phyloP scores from a whole-genome alignment of 2,797 vertebrate species.

The Borostomias antarcticus region DNA sequence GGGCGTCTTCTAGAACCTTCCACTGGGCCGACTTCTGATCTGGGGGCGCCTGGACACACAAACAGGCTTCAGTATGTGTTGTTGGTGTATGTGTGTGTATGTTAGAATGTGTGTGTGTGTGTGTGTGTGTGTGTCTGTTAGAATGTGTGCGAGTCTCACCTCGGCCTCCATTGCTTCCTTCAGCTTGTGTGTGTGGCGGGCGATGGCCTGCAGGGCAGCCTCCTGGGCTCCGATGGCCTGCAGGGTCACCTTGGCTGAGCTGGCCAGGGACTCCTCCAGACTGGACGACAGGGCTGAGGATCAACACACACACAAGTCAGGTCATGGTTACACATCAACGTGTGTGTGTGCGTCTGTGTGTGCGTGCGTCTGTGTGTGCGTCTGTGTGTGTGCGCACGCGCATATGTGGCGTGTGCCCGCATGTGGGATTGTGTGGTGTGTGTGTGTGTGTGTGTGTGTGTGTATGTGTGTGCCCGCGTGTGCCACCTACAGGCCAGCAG shows the following conservation, averaged over 20 bases:
- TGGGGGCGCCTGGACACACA: constrained; percentile 69
- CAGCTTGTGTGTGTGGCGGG: constrained; percentile 80
- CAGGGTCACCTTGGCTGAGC: constrained; percentile 81
- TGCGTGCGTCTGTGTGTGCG: not conserved
- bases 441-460: not conserved
- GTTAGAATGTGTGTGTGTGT: not conserved
- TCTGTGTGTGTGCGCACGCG: not conserved
- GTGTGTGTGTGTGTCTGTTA: not conserved
- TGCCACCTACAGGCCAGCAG: constrained; percentile 76
- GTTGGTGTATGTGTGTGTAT: not conserved
- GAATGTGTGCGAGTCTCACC: constrained; percentile 65
- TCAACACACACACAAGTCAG: constrained; percentile 1
- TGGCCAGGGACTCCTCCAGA: constrained; percentile 83
- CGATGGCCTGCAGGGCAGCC: constrained; percentile 85
- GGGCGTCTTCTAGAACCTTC: constrained; percentile 87
- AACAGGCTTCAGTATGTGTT: no score
- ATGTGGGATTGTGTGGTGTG: not conserved
- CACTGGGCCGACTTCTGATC: constrained; percentile 88
- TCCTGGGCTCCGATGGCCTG: constrained; percentile 91
- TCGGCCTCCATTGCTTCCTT: constrained; percentile 93
- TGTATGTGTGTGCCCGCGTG: not conserved
- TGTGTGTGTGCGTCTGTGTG: not conserved
- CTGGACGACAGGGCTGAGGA: constrained; percentile 78
- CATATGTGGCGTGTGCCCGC: not conserved
- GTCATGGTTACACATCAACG: not conserved